Evolutionary conservation across 2,113 vertebrate genomes (phyloP), one percentile per base, ranked within the genome.

Genomic region (Carassius gibelio): DNA sequence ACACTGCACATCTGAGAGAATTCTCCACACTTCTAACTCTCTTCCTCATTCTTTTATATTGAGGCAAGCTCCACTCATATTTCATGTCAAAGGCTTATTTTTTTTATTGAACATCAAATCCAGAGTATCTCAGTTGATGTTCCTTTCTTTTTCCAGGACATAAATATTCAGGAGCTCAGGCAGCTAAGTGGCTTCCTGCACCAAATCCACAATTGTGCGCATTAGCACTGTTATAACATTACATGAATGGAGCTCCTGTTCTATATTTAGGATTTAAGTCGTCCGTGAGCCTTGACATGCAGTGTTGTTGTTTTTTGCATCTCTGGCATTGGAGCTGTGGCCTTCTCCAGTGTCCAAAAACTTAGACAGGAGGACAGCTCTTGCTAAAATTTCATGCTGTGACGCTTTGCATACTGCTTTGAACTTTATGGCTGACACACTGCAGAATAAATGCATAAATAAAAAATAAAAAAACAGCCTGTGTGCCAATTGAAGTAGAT

Each of bases 31-130:
- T 91, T 92, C 91, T 94, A 94, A 94, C 93, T 94, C 94, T 91
- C 92, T 91, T 91, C 91, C 91, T 93, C 91, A 90, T 92, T 94
- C 93, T 93, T 93, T 94, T 91, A 94, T 94, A 94, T 94, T 91
- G 93, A 93, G 92, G 92, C 92, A 90, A 92, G 93, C 93, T 91
- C 89, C 84, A 89, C 93, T 94, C 93, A 89, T 92, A 93, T 93
- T 93, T 92, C 91, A 93, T 94, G 94, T 94, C 93, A 94, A 94
- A 94, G 93, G 93, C 91, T 93, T 93, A 92, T 88, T 93, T 86
- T 93, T 93, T 93, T 94, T 94, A 94, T 94, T 94, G 94, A 93
- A 95, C 93, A 94, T 94, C 93, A 94, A 95, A 94, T 94, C 93
- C 94, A 94, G 91, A 90, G 93, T 91, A 91, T 92, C 93, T 93